Evolutionary conservation across 2,888 invertebrate genomes (phyloP).

Genomic region (Calliopum simillimum): DNA sequence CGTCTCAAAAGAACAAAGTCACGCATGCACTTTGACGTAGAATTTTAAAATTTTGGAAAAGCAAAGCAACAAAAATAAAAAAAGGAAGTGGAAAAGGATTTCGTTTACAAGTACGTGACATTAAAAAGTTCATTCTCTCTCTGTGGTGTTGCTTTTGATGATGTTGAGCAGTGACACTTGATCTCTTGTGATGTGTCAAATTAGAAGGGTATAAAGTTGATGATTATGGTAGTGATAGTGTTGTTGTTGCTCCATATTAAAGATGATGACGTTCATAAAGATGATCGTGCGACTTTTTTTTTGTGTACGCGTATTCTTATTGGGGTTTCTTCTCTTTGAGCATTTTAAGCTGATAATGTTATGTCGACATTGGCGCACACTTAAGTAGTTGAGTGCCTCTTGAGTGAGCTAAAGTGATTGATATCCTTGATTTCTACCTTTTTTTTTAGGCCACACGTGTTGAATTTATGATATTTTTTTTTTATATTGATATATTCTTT

Average conservation of each 20-base stretch:
- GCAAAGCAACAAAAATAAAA: not conserved
- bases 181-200: slow-evolving; percentile 64
- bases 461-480: slow-evolving; percentile 38
- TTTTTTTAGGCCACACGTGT: slow-evolving; percentile 55
- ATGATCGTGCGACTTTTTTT: slow-evolving; percentile 60
- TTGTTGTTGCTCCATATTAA: too few species aligned
- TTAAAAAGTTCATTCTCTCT: slow-evolving; percentile 10
- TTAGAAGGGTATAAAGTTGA: slow-evolving; percentile 62
- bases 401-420: slow-evolving; percentile 11
- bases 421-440: slow-evolving; percentile 31
- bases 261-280: slow-evolving; percentile 40
- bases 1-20: slow-evolving; percentile 30
- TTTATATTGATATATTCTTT: slow-evolving; percentile 6
- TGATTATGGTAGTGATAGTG: slow-evolving; percentile 37
- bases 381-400: slow-evolving; percentile 60
- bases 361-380: slow-evolving; percentile 56
- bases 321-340: not conserved
- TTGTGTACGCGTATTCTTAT: slow-evolving; percentile 5
- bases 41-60: slow-evolving; percentile 11
- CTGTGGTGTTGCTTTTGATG: too few species aligned
- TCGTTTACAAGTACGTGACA: slow-evolving; percentile 46
- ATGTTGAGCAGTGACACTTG: slow-evolving; percentile 61
- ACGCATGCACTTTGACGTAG: slow-evolving; percentile 29
- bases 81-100: slow-evolving; percentile 16
- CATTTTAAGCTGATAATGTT: slow-evolving; percentile 13